phyloP scores from a whole-genome alignment of 2,797 vertebrate species.

The Clarias laeviceps region DNA sequence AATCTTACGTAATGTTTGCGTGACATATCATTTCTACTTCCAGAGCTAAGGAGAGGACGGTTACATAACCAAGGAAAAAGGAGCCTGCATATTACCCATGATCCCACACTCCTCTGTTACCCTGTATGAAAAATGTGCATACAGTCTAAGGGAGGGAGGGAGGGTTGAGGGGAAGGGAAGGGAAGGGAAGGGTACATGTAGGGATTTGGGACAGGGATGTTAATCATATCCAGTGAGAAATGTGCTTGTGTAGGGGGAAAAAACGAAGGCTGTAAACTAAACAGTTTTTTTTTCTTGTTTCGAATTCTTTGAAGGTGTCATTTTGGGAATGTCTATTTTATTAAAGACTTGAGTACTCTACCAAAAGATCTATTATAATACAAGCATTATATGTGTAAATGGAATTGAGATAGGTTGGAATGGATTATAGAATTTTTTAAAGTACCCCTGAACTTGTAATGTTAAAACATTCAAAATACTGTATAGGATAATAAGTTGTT shows the following conservation, averaged over 20 bases:
- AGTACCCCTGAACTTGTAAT: constrained; percentile 18
- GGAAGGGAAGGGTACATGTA: constrained; percentile 60
- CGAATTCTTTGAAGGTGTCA: constrained; percentile 75
- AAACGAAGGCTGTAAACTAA: constrained; percentile 56
- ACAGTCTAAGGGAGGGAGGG: constrained; percentile 55
- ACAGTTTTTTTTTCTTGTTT: constrained; percentile 66
- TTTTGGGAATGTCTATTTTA: constrained; percentile 62
- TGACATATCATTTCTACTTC: constrained; percentile 15
- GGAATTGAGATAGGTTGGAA: constrained; percentile 43
- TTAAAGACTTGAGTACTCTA: constrained; percentile 62
- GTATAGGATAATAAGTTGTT: not conserved
- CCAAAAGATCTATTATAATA: constrained; percentile 40
- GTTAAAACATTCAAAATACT: not conserved
- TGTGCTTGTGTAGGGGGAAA: constrained; percentile 21
- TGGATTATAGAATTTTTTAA: constrained; percentile 61
- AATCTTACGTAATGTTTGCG: not conserved
- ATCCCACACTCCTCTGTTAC: constrained; percentile 70
- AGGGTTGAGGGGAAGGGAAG: constrained; percentile 54
- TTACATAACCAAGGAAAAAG: constrained; percentile 63
- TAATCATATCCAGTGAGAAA: constrained; percentile 34
- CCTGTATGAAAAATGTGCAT: constrained; percentile 57
- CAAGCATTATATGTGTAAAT: constrained; percentile 19
- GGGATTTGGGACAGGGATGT: constrained; percentile 50
- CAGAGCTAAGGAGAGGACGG: constrained; percentile 57
- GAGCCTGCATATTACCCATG: constrained; percentile 69